Evolutionary conservation across 2,113 vertebrate genomes (phyloP).

Genomic region (Mastomys natalensis): DNA sequence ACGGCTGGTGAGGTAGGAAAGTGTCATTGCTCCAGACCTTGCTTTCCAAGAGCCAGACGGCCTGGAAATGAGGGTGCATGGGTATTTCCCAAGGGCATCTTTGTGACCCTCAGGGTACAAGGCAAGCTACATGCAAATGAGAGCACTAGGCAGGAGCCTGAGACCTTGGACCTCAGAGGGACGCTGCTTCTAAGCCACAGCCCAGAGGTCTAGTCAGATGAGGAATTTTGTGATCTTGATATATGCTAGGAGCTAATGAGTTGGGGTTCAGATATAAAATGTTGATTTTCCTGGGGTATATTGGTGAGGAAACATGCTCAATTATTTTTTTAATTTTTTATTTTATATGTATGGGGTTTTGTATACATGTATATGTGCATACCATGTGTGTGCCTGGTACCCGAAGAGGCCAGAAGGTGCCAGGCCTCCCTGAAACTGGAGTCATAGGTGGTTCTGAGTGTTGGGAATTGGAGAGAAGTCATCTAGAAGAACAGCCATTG

Average conservation of each 20-base stretch:
- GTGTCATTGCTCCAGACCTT: neutral
- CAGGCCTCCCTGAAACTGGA: neutral
- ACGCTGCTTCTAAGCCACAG: slow-evolving; percentile 11
- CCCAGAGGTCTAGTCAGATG: neutral
- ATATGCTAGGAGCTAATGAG: neutral
- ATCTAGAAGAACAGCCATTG: neutral
- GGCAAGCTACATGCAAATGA: neutral
- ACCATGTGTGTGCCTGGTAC: neutral
- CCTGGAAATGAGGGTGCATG: neutral
- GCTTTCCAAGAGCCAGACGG: neutral
- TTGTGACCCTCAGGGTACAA: neutral
- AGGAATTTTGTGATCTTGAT: neutral
- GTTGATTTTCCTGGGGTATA: neutral
- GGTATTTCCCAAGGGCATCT: neutral
- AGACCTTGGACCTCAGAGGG: neutral
- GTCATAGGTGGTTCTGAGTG: neutral
- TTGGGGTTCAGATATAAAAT: neutral
- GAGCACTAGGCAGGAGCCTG: neutral
- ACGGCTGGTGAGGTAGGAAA: neutral
- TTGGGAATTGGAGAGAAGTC: neutral
- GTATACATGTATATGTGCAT: neutral
- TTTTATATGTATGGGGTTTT: neutral
- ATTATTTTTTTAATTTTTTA: neutral
- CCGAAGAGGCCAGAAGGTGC: neutral
- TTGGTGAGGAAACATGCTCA: neutral